Evolutionary conservation across 2,888 invertebrate species (phyloP).

Genomic region (Platycnemis pennipes): DNA sequence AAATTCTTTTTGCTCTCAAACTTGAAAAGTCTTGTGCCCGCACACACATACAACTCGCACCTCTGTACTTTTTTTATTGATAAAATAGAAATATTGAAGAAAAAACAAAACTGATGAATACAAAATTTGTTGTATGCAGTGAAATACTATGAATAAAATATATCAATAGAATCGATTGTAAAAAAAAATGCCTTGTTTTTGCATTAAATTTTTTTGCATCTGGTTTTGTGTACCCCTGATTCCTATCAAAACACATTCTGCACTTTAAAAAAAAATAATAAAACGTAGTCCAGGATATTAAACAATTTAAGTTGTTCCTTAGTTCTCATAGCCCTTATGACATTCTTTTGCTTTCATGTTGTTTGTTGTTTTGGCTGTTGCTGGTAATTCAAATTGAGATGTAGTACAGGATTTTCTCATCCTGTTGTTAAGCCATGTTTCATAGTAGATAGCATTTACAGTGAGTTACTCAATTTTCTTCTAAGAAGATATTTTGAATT

Average conservation of each 20-base stretch:
- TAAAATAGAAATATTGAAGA: constrained; percentile 69
- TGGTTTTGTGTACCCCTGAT: constrained; percentile 70
- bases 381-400: background rate
- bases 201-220: constrained; percentile 70
- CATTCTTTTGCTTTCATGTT: constrained; percentile 36
- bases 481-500: background rate
- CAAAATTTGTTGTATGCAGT: constrained; percentile 73
- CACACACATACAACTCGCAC: constrained; percentile 70
- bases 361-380: constrained; percentile 16
- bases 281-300: constrained; percentile 22
- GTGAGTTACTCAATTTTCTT: background rate
- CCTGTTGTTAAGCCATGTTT: background rate
- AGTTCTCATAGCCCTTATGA: constrained; percentile 69
- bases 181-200: constrained; percentile 70
- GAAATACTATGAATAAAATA: constrained; percentile 73
- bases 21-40: constrained; percentile 67
- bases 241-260: constrained; percentile 72
- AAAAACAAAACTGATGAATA: constrained; percentile 69
- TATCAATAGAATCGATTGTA: constrained; percentile 73
- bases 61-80: constrained; percentile 73
- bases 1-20: constrained; percentile 27
- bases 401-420: constrained; percentile 24
- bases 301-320: constrained; percentile 41
- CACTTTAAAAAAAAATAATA: constrained; percentile 70
- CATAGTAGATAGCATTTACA: background rate